Percentiles rank a stretch among this genome's conserved stretches.
These are phyloP conservation scores for Phrynocephalus guinanensis DNA, from an alignment of 2,797 vertebrate genomes.

Conservation along the genomic window DNA sequence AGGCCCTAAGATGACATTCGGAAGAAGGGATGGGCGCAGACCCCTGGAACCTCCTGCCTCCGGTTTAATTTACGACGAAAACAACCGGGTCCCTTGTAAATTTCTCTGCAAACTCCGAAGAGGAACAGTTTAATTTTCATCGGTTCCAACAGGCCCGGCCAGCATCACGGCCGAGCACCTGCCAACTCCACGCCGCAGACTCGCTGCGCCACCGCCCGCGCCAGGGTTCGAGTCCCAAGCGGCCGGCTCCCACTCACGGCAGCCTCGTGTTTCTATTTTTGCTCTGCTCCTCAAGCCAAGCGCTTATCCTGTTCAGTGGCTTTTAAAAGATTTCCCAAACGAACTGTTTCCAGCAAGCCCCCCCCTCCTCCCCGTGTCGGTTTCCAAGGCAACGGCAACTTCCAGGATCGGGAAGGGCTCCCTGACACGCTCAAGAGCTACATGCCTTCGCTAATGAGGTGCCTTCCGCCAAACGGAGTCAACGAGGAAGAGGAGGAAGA, in stretches of 20 bases:
- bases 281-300: slow-evolving; percentile 48
- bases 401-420: slow-evolving; percentile 82
- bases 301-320: slow-evolving; percentile 66
- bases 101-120: no score
- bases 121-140: not conserved
- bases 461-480: slow-evolving; percentile 43
- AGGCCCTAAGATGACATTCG: no score
- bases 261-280: slow-evolving; percentile 65
- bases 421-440: slow-evolving; percentile 58
- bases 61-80: no score
- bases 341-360: slow-evolving; percentile 73
- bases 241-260: slow-evolving; percentile 50
- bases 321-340: slow-evolving; percentile 47
- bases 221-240: slow-evolving; percentile 32
- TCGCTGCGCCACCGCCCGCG: not conserved
- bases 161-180: rapidly evolving
- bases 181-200: not conserved
- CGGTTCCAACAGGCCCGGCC: not conserved
- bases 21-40: no score
- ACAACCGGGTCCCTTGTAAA: no score
- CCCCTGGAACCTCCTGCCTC: no score
- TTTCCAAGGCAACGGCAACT: slow-evolving; percentile 85
- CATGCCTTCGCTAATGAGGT: slow-evolving; percentile 69
- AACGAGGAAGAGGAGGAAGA: not conserved
- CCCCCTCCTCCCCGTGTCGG: slow-evolving; percentile 27